phyloP scores from a whole-genome alignment of 2,797 vertebrate species.

The Rhinogobio ventralis region DNA sequence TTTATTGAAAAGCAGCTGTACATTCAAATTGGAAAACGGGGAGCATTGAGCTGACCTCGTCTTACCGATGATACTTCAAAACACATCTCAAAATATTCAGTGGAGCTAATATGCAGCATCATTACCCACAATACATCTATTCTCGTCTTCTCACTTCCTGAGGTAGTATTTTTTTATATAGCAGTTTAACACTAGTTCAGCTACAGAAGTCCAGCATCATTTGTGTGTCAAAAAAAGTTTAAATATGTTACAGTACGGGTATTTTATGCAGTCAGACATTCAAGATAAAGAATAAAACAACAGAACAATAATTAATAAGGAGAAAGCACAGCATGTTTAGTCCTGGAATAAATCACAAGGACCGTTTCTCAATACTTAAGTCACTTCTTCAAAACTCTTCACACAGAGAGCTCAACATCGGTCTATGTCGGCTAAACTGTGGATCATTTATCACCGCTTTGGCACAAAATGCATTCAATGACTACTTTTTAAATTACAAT shows the following conservation, averaged over 20 bases:
- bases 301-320: neutral
- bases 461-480: neutral
- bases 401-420: neutral
- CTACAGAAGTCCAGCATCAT: neutral
- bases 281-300: neutral
- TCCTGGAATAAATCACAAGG: neutral
- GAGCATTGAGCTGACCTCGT: neutral
- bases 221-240: neutral
- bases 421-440: no score
- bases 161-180: constrained; percentile 6
- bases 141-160: neutral
- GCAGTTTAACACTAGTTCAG: neutral
- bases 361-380: neutral
- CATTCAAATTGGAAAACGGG: neutral
- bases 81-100: neutral
- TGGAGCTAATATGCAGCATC: neutral
- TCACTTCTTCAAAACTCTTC: neutral
- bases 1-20: neutral
- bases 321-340: neutral
- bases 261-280: neutral
- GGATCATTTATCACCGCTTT: no score
- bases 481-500: no score
- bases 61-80: neutral
- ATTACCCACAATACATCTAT: neutral
- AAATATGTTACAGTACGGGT: no score